phyloP scores from a whole-genome alignment of 2,113 vertebrate genomes.

The Cairina moschata region DNA sequence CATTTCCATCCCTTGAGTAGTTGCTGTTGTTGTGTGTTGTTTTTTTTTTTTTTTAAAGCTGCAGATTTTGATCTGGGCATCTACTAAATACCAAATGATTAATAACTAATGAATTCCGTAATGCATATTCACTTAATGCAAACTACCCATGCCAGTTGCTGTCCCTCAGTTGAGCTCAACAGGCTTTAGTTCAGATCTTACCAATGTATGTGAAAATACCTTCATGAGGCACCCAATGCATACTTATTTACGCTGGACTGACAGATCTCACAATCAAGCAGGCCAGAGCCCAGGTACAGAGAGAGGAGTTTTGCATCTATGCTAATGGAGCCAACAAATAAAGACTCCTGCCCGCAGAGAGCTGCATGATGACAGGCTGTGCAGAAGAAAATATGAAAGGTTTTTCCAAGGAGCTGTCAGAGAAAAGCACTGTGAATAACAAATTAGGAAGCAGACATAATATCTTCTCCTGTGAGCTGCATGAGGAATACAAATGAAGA shows the following conservation, averaged over 20 bases:
- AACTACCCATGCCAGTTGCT: neutral
- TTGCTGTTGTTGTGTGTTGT: neutral
- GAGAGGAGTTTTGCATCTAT: neutral
- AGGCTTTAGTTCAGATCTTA: neutral
- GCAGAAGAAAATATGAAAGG: neutral
- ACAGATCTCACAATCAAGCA: neutral
- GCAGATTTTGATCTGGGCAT: neutral
- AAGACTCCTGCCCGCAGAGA: neutral
- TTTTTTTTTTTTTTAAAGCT: neutral
- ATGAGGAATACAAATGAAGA: conserved; percentile 52
- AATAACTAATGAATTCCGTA: neutral
- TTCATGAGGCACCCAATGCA: neutral
- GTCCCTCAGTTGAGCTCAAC: neutral
- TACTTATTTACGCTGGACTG: neutral
- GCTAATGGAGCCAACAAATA: conserved; percentile 4
- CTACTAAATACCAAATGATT: neutral
- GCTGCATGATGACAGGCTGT: conserved; percentile 6
- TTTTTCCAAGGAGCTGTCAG: conserved; percentile 37
- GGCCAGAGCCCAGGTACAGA: neutral
- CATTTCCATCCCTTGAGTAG: neutral
- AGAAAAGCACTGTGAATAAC: conserved; percentile 20
- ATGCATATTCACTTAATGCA: neutral
- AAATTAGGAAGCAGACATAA: neutral
- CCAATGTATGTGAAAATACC: neutral
- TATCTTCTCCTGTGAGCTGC: neutral